Conservation (phyloP, 2,797 vertebrate genomes). For the Falco peregrinus region DNA sequence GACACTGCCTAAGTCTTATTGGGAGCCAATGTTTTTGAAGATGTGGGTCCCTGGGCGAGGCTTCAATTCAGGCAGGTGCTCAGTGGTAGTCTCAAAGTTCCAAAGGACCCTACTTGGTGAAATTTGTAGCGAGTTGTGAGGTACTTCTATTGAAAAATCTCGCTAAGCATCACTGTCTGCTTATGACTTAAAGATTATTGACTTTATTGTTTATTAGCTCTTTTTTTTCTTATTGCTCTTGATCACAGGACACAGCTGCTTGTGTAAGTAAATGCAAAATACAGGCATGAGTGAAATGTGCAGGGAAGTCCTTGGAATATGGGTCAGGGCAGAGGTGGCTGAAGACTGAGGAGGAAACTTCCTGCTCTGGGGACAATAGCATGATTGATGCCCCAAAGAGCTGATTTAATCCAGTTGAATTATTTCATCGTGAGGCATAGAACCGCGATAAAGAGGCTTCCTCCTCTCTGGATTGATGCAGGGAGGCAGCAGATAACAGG, state of each 20-base stretch:
- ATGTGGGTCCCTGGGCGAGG: not conserved
- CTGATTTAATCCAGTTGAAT: constrained; percentile 64
- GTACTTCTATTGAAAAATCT: not conserved
- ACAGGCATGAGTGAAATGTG: not conserved
- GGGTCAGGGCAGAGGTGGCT: constrained; percentile 53
- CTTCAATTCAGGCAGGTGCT: not conserved
- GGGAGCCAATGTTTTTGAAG: not conserved
- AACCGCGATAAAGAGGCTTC: constrained; percentile 44
- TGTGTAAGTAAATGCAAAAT: not conserved
- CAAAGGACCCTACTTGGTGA: not conserved
- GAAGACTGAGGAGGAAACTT: constrained; percentile 54
- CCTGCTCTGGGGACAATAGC: constrained; percentile 53
- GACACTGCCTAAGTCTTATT: not conserved
- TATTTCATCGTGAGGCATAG: constrained; percentile 56
- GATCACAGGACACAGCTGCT: not conserved
- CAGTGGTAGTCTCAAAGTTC: not conserved
- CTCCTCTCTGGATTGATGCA: constrained; percentile 49
- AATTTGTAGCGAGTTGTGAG: not conserved
- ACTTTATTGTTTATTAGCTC: not conserved
- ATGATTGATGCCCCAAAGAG: constrained; percentile 51
- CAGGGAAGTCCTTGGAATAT: constrained; percentile 54
- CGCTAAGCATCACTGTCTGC: not conserved
- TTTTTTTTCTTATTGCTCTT: not conserved
- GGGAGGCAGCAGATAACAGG: constrained; percentile 68
- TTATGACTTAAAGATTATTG: not conserved